phyloP scores from a whole-genome alignment of 2,113 vertebrate species.

The Guaruba guarouba region DNA sequence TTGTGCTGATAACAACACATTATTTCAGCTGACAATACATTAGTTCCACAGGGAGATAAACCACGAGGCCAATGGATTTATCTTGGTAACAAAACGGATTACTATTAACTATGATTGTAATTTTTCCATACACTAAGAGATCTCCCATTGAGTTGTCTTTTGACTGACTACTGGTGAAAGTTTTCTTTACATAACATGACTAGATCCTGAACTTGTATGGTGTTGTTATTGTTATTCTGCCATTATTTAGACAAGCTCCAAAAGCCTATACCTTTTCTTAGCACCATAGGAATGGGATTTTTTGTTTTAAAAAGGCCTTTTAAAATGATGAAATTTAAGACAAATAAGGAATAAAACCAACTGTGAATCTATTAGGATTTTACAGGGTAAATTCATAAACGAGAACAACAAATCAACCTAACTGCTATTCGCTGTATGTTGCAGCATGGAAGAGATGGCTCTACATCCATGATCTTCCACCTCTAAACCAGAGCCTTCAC shows the following conservation, averaged over 20 bases:
- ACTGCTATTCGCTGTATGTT: not conserved
- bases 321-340: not conserved
- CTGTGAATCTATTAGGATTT: not conserved
- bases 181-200: not conserved
- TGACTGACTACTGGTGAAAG: not conserved
- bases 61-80: constrained; percentile 19
- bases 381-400: not conserved
- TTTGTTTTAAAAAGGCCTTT: not conserved
- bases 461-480: not conserved
- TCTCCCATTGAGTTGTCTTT: constrained; percentile 18
- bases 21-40: constrained; percentile 40
- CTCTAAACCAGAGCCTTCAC: not conserved
- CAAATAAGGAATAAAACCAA: not conserved
- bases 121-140: constrained; percentile 18
- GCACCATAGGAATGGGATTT: not conserved
- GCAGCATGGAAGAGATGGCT: not conserved
- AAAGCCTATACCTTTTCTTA: not conserved
- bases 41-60: constrained; percentile 52
- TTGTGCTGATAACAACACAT: not conserved
- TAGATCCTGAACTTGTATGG: not conserved
- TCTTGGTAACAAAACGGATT: constrained; percentile 30
- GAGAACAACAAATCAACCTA: not conserved
- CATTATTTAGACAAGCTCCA: not conserved
- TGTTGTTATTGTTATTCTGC: not conserved
- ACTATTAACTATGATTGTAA: not conserved